Base-by-base conservation (phyloP, 2,888 invertebrate species). In the Andrena trimmerana region DNA sequence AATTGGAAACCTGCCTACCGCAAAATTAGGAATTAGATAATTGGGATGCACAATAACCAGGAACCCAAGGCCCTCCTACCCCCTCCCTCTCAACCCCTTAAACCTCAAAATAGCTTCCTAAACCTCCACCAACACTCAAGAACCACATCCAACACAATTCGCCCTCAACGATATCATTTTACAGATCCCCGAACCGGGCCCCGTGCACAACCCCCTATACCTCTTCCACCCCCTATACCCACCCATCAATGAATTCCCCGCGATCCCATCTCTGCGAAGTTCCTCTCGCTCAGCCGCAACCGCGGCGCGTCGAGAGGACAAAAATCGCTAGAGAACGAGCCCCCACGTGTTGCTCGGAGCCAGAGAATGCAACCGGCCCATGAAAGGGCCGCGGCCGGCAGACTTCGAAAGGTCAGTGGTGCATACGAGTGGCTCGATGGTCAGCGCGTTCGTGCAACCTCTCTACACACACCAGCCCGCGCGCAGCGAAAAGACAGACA, bases 351-450 rank as follows among this genome's bases (percentile, higher is more conserved):
- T 82, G 83, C 83, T 76, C 27, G 29, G 52, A 10, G 31, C 36
- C 20, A n/a, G 74, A 72, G 77, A 82, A 82, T 76, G 59, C 68
- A 69, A 60, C 65, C 54, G 77, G 52, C 72, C 65, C 69, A 77
- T 76, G 83, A 83, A 83, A 83, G 81, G 83, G 73, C 78, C 66
- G 27, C 33, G 65, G 57, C 10, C 50, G 52, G 27, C 69, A 10
- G 67, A 31, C 83, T 67, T 42, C 66, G 78, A 69, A 83, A 83
- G 83, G 83, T 83, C 83, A 70, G 69, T 82, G 81, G 82, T 82
- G 82, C 82, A 83, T 77, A 72, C 83, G 83, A 83, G 69, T 66
- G 50, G 27, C 48, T 69, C 60, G 65, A 70, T 70, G 75, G 70
- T 62, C 75, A 60, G 59, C 63, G 52, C 54, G 62, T 1, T 59